Evolutionary conservation across 2,888 invertebrate species (phyloP).

Genomic region (Agrochola macilenta): DNA sequence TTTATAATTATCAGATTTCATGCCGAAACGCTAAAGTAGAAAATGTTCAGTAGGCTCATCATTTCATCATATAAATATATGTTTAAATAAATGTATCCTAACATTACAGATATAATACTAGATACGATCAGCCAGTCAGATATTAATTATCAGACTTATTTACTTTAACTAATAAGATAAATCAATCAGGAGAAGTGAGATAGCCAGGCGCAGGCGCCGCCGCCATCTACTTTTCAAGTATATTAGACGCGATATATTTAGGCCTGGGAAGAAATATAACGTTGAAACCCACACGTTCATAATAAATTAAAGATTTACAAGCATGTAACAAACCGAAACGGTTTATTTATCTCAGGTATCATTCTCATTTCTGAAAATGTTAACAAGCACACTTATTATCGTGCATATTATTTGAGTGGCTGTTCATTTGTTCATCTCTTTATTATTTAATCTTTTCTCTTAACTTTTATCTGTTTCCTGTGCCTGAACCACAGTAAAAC

Average conservation of each 20-base stretch:
- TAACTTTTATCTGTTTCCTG: not conserved
- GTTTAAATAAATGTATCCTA: conserved; percentile 5
- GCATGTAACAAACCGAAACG: not conserved
- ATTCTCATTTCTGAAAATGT: not conserved
- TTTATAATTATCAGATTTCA: not conserved
- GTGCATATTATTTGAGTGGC: not conserved
- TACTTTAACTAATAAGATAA: not conserved
- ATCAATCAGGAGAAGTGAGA: not conserved
- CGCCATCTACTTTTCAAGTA: not conserved
- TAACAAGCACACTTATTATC: not conserved
- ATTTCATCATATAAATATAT: conserved; percentile 1
- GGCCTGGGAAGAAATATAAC: not conserved
- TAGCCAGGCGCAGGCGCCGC: not conserved
- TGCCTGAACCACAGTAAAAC: conserved; percentile 9
- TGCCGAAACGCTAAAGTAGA: conserved; percentile 23
- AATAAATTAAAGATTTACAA: conserved; percentile 21
- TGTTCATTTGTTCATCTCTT: not conserved
- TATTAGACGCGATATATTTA: conserved; percentile 14
- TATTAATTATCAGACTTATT: not conserved
- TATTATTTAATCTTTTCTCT: not conserved
- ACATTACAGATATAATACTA: conserved; percentile 25
- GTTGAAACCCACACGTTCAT: conserved; percentile 10
- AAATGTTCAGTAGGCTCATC: conserved; percentile 36
- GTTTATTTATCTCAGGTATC: not conserved
- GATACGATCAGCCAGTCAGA: not conserved